Evolutionary conservation across 2,888 invertebrate genomes (phyloP).

Genomic region (Pammene fasciana): DNA sequence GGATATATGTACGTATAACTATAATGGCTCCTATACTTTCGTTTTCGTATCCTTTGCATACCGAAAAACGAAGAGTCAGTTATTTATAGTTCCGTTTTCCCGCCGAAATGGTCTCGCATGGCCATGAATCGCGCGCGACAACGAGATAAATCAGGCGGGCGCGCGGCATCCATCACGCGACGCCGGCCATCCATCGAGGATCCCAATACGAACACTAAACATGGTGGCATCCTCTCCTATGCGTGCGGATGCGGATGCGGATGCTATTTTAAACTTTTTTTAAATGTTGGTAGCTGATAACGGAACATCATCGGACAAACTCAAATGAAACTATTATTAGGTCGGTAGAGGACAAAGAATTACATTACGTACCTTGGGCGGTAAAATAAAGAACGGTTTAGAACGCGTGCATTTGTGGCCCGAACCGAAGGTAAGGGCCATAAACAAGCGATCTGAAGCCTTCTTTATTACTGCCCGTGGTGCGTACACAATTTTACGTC

Average conservation of each 20-base stretch:
- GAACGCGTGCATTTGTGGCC: too few relatives aligned
- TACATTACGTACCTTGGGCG: too few relatives aligned
- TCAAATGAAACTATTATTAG: background rate
- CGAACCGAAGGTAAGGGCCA: too few relatives aligned
- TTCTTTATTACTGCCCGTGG: too few relatives aligned
- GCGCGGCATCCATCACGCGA: conserved; percentile 74
- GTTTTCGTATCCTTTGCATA: conserved; percentile 13
- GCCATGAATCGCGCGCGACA: conserved; percentile 69
- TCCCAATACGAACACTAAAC: conserved; percentile 67
- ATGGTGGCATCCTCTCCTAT: conserved; percentile 60
- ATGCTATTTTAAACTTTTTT: background rate
- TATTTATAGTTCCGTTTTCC: conserved; percentile 37
- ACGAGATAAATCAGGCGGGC: conserved; percentile 71
- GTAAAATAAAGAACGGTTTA: too few relatives aligned
- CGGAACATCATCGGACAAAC: background rate
- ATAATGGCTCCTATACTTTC: background rate
- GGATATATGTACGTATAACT: too few relatives aligned
- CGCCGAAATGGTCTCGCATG: conserved; percentile 56
- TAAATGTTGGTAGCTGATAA: background rate
- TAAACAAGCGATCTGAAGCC: too few relatives aligned
- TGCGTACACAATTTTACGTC: too few relatives aligned
- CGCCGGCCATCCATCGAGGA: conserved; percentile 73
- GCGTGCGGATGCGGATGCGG: conserved; percentile 19
- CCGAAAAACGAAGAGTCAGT: conserved; percentile 26
- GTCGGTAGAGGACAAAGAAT: too few relatives aligned